Evolutionary conservation across 2,888 invertebrate species (phyloP), one percentile per base, ranked within the genome.

Genomic region (Coenonympha arcania): DNA sequence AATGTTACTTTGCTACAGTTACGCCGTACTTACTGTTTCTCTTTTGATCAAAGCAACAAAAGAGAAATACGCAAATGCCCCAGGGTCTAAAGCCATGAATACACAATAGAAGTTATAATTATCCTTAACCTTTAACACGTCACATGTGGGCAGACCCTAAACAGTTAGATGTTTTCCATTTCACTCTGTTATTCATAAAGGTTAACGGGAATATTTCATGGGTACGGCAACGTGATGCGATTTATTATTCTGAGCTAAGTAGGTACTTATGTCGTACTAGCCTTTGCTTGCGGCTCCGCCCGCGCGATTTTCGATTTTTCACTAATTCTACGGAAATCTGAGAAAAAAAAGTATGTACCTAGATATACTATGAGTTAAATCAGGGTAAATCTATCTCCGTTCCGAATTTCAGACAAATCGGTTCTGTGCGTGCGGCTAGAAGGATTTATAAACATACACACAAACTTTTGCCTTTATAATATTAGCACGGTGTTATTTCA

Each of bases 191-290:
- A 50, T 50, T 54, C 47, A 50, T 50, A 44, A 48, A 50, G 47
- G 40, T 50, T 50, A 50, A 54, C 47, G 50, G 50, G 50, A 50
- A 54, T 40, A 44, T 28, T 50, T 49, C 40, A 44, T 47, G 49
- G 49, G 31, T 37, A 49, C 42, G 6, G 31, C 33, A 46, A 39
- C 46, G 18, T 34, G 44, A 8, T 13, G n/a, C 22, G 11, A 20
- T 31, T 24, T 44, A 24, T 34, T 44, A 34, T 33, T 8, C 20
- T 6, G 33, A 34, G 24, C 8, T 6, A 20, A 5, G 11, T 5
- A 13, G 9, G 24, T 4, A 11, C n/a, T 26, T n/a, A n/a, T 26
- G n/a, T 26, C 3, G 26, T 8, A 26, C 24, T 24, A 24, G 24
- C n/a, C n/a, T n/a, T n/a, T n/a, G n/a, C n/a, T n/a, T n/a, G n/a